These are phyloP conservation scores for Perca fluviatilis DNA, from an alignment of 2,113 vertebrate genomes.

Conservation along the genomic window DNA sequence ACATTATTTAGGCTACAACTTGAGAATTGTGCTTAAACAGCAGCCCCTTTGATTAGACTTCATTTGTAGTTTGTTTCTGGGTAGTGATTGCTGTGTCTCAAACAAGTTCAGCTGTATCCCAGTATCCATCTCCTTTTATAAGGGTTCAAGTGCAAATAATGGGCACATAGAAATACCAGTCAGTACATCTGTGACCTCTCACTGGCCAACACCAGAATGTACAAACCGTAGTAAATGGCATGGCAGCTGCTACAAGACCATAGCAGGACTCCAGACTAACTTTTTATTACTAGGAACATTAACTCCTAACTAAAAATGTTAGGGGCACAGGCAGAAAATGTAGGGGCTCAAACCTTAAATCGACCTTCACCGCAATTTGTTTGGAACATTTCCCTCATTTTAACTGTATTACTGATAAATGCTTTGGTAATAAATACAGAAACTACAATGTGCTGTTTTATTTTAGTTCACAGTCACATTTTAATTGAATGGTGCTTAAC, in stretches of 20 bases:
- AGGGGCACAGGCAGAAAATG: no score
- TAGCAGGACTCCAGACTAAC: no score
- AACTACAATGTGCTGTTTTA: no score
- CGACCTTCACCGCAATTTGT: no score
- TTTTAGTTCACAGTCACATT: no score
- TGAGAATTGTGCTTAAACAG: not conserved
- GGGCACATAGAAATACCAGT: not conserved
- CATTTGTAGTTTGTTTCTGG: not conserved
- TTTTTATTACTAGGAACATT: no score
- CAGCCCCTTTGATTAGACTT: not conserved
- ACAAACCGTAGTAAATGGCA: conserved; percentile 6
- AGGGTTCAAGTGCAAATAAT: conserved; percentile 14
- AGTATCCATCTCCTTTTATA: conserved; percentile 2
- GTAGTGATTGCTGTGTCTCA: not conserved
- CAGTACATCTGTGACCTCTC: conserved; percentile 20
- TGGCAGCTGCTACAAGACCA: not conserved
- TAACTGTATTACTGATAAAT: no score
- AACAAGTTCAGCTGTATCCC: conserved; percentile 3
- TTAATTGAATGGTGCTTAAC: no score
- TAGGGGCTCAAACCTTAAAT: no score
- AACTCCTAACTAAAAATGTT: no score
- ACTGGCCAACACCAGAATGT: not conserved
- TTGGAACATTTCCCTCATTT: no score
- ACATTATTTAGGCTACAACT: conserved; percentile 10
- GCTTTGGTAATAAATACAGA: no score